Evolutionary conservation across 2,113 vertebrate genomes (phyloP).

Genomic region (Lanius collurio): DNA sequence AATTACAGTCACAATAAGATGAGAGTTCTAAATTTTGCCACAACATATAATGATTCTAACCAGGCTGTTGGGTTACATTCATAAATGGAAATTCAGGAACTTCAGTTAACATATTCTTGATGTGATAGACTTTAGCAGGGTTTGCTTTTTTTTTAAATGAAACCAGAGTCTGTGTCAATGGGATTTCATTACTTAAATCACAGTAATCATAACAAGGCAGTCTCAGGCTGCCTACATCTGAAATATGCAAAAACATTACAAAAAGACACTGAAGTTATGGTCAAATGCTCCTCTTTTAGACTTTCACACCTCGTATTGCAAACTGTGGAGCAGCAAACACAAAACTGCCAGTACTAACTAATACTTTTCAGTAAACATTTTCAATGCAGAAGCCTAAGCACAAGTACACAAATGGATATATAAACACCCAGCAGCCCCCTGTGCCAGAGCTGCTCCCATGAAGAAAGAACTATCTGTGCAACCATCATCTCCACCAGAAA

Average conservation of each 20-base stretch:
- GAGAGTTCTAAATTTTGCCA: not conserved
- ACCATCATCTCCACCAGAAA: not conserved
- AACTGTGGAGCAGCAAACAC: not conserved
- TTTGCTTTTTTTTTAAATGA: not conserved
- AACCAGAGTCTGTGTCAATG: not conserved
- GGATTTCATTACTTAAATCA: conserved; percentile 13
- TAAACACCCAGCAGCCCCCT: not conserved
- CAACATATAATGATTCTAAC: not conserved
- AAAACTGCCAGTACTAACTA: not conserved
- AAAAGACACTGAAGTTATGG: not conserved
- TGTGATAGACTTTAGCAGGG: not conserved
- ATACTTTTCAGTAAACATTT: not conserved
- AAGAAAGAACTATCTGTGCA: not conserved
- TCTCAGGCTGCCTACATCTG: not conserved
- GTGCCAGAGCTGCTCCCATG: not conserved
- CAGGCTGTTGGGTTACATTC: not conserved
- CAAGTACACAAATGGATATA: not conserved
- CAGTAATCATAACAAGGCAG: not conserved
- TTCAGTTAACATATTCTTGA: conserved; percentile 23
- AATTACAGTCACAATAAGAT: conserved; percentile 3
- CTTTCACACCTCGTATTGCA: not conserved
- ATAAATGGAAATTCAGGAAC: conserved; percentile 3
- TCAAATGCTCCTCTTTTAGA: not conserved
- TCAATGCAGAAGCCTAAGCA: not conserved
- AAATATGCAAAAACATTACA: not conserved